Base-by-base conservation (phyloP, 2,113 vertebrate genomes). In the Microcebus tavaratra region DNA sequence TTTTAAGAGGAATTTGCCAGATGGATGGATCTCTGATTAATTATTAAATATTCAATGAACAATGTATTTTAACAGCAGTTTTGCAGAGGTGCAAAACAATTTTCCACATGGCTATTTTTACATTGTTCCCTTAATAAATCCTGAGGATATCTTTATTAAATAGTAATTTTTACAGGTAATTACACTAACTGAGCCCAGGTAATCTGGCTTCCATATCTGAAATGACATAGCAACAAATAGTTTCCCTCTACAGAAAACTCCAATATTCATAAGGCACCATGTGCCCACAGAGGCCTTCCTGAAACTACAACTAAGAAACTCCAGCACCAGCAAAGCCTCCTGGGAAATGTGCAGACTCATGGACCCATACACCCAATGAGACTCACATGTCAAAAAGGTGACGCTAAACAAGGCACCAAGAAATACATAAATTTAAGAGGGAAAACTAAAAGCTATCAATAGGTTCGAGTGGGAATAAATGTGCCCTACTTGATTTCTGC, bases 21-120 rank as follows among this genome's bases (percentile, higher is more conserved):
- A 34, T n/a, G 57, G 36, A 81, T 96, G 42, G 42, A 73, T 82
- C 63, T 57, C 91, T 79, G 84, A 95, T 93, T 86, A 92, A 96
- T 95, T 95, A 95, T 97, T 97, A 88, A 95, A 29, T 90, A 92
- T 25, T 82, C 80, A 85, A 65, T 85, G 65, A 92, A 92, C 81
- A 90, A 61, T 57, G 17, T 88, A 42, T 95, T 57, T 96, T 96
- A 94, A 89, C 68, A 82, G 82, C 61, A 92, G 45, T 78, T 94
- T 89, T 96, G 53, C 59, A 94, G 92, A 96, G 34, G n/a, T 85
- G 45, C 63, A 90, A 79, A 95, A 76, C 82, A 93, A 75, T 83
- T 90, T 92, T 91, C 93, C 79, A 87, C 11, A 17, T 73, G 45
- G 45, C 73, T 70, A 34, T 87, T 95, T 96, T 90, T 48, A 94